Base-by-base conservation (phyloP, 2,113 vertebrate species). In the Rhodinocichla rosea region DNA sequence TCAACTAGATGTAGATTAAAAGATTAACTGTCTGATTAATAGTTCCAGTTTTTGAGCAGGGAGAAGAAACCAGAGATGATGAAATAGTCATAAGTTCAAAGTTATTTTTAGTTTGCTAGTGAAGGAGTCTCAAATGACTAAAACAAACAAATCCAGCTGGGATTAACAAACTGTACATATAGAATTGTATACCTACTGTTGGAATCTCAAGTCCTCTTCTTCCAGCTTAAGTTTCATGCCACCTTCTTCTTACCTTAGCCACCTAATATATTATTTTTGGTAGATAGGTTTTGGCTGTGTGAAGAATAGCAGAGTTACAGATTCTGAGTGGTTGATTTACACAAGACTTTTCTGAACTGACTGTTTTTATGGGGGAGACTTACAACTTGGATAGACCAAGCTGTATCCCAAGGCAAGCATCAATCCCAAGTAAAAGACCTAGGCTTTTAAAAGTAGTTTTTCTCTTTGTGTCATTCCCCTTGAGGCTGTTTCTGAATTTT, bases 31-130 rank as follows among this genome's bases (percentile, higher is more conserved):
- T 60, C 59, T 87, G 50, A 86, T 82, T 84, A 90, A 83, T 26
- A 78, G 40, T 37, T 88, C 44, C 50, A 52, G 40, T 59, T 95
- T 95, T 89, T 88, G 67, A 91, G 73, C 45, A 73, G 64, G 20
- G 45, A 88, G 59, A 92, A 94, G 71, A 87, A 95, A 87, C 5
- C 60, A 94, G 69, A 92, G 78, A 89, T 92, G 65, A 95, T 80
- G 50, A 95, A 92, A 94, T 76, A 95, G 93, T 91, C 87, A 35
- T 92, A 91, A 89, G 57, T 79, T 79, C 3, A 1, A 79, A 96
- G 84, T 85, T 93, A 80, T 92, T 96, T 96, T 94, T 91, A 87
- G 76, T 92, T 95, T 92, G 23, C 49, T 83, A 76, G 24, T 71
- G 57, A 63, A 89, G 76, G 89, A 92, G 67, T 93, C 74, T 87